Base-by-base conservation (phyloP, 2,888 invertebrate genomes). In the Drosophila seclusa region DNA sequence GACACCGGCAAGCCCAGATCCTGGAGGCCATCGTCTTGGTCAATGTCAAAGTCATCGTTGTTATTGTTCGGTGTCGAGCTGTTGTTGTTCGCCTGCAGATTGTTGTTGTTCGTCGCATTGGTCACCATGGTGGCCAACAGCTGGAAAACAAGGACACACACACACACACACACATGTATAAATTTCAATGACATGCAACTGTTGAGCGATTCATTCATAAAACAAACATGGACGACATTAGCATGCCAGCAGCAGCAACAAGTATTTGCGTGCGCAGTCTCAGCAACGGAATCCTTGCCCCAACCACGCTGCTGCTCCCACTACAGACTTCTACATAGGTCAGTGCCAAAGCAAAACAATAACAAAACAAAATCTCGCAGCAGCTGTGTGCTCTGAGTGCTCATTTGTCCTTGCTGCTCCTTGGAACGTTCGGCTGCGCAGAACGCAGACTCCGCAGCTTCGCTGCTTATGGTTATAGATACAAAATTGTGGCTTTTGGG, bases 1-100 rank as follows among this genome's bases (percentile, higher is more conserved):
- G 99, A 98, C 76, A 99, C 96, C 1, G 99, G 99, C 74, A 99
- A 94, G 65, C 96, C 95, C 90, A 97, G 96, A 89, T 97, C 97
- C 80, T 95, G 95, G 86, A 95, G 94, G 45, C 95, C 94, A 83
- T 95, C 95, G 83, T 96, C 96, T 89, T 92, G 92, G 77, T 92
- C 92, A 78, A 92, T 91, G 73, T 92, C 92, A 78, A 91, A 91
- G 69, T 92, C 88, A 59, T 92, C 92, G 64, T 90, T 84, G 52
- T 91, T 90, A 70, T 91, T 91, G 77, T 91, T 90, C 21, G 87
- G 78, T 62, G 86, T 85, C 68, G 89, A 90, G 54, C 85, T 87
- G 77, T 89, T 91, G 77, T 89, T 91, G 57, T 80, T 88, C 48
- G 85, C 82, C 70, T 87, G 85, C 53, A 87, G 64, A 55, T 83